Percentiles rank a stretch among this genome's conserved stretches.
Evolutionary conservation across 2,113 vertebrate species (phyloP).

Genomic region (Climacteris rufus): DNA sequence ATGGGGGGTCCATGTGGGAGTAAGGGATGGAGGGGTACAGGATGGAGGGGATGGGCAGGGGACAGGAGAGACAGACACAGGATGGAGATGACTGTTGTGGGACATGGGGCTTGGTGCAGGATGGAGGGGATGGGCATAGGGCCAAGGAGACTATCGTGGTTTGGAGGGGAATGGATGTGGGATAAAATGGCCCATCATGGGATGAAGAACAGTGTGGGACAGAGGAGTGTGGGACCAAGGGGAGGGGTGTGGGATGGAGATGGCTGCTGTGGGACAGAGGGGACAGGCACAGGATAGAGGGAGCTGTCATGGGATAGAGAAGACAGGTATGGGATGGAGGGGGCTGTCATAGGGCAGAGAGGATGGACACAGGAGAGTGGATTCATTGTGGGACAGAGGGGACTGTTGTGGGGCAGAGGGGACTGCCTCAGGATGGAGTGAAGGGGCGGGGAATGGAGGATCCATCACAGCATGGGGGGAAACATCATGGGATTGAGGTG

Average conservation of each 20-base stretch:
- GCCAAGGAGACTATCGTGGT: background rate
- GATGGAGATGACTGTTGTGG: background rate
- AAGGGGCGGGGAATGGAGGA: background rate
- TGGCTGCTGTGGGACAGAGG: background rate
- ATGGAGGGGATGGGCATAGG: background rate
- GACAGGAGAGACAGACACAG: background rate
- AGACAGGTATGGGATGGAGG: background rate
- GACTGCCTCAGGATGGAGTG: background rate
- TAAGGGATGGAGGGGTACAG: background rate
- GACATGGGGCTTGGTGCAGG: background rate
- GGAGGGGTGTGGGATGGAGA: background rate
- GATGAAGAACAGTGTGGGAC: background rate
- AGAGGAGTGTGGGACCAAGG: background rate
- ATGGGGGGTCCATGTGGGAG: background rate
- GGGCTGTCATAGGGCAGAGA: background rate
- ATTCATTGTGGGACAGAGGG: background rate
- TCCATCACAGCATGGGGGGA: background rate
- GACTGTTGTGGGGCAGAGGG: background rate
- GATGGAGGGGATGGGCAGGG: background rate
- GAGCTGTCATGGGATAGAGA: background rate
- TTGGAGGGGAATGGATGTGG: background rate
- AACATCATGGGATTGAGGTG: accelerated
- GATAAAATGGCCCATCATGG: background rate
- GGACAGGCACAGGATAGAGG: background rate
- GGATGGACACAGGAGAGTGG: background rate